Evolutionary conservation across 2,888 invertebrate genomes (phyloP).

Genomic region (Lasioglossum morio): DNA sequence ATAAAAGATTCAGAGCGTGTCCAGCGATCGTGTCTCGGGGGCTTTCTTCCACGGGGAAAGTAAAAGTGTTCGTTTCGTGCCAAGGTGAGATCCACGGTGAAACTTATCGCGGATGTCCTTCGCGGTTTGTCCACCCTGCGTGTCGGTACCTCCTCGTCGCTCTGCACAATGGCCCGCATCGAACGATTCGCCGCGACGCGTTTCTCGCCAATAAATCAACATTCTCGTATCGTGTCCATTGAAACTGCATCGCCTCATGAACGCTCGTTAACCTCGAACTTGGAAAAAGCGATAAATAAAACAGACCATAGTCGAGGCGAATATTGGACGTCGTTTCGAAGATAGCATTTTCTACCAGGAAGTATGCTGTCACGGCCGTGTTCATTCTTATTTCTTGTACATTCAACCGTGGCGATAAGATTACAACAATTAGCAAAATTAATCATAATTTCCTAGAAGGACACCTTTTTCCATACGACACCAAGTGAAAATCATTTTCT

Average conservation of each 20-base stretch:
- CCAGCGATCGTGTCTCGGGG: slow-evolving; percentile 11
- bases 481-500: background rate
- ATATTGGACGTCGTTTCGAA: background rate
- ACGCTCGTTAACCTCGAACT: background rate
- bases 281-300: background rate
- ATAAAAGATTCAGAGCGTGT: slow-evolving; percentile 51
- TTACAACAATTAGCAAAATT: background rate
- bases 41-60: slow-evolving; percentile 75
- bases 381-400: background rate
- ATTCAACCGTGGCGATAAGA: background rate
- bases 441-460: background rate
- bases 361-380: background rate
- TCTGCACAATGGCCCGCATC: background rate
- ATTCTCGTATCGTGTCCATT: background rate
- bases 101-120: slow-evolving; percentile 64
- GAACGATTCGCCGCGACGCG: background rate
- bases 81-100: slow-evolving; percentile 69
- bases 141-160: background rate
- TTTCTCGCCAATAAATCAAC: background rate
- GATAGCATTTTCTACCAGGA: too few relatives aligned
- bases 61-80: slow-evolving; percentile 72
- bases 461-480: background rate
- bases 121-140: slow-evolving; percentile 27
- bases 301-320: background rate
- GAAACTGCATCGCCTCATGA: background rate